Conservation (phyloP, 1,140 invertebrate genomes). For the Drosophila equinoxialis region DNA sequence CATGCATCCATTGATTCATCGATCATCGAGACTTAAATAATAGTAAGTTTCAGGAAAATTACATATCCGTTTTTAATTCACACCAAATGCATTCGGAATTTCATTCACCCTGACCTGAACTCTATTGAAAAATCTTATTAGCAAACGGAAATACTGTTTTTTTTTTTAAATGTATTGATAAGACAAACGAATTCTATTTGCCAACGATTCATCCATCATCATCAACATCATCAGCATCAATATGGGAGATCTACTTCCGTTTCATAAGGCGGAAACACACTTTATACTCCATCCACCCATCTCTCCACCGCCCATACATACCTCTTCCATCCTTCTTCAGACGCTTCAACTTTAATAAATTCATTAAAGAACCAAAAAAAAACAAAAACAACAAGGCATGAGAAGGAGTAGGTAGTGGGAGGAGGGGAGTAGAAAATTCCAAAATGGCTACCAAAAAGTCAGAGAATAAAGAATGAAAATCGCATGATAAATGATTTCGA, state of each 20-base stretch:
- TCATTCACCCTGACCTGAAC: no score
- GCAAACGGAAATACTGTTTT: conserved; percentile 50
- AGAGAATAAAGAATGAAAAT: conserved; percentile 49
- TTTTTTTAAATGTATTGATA: conserved; percentile 47
- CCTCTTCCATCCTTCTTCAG: neutral
- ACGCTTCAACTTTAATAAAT: conserved; percentile 13
- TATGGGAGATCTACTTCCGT: conserved; percentile 38
- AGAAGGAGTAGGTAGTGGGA: neutral
- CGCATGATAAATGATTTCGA: conserved; percentile 82
- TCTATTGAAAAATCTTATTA: conserved; percentile 47
- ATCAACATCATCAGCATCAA: conserved; percentile 24
- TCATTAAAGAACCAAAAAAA: conserved; percentile 39
- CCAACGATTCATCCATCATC: conserved; percentile 59
- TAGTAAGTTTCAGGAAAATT: no score
- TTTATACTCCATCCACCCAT: neutral
- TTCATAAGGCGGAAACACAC: conserved; percentile 25
- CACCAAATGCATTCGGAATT: no score
- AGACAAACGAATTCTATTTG: conserved; percentile 52
- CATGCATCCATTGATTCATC: no score
- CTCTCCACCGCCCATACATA: neutral
- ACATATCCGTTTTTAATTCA: neutral
- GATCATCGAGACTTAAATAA: no score
- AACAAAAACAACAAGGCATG: conserved; percentile 64
- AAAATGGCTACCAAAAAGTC: conserved; percentile 54
- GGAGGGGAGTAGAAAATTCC: conserved; percentile 5